Evolutionary conservation across 1,140 invertebrate species (phyloP).

Genomic region (Drosophila setifemur): DNA sequence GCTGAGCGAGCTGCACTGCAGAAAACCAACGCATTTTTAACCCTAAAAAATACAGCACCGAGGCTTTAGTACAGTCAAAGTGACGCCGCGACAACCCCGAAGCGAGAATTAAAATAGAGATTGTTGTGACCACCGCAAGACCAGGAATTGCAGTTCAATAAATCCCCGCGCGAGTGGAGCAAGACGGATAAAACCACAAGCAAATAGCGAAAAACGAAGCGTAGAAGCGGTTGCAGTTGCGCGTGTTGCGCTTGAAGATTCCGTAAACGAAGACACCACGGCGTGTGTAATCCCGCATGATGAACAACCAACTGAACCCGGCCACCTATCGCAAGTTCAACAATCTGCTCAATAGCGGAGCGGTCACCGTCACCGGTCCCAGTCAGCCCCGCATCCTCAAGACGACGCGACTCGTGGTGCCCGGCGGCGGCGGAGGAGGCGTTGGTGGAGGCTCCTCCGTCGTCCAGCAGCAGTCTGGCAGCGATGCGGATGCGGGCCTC

Average conservation of each 20-base stretch:
- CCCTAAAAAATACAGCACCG: constrained; percentile 75
- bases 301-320: constrained; percentile 79
- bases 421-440: constrained; percentile 25
- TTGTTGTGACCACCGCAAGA: constrained; percentile 48
- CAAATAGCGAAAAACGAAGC: not conserved
- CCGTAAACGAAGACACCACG: constrained; percentile 35
- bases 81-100: constrained; percentile 70
- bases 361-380: constrained; percentile 79
- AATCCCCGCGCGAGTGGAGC: constrained; percentile 20
- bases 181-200: too few species aligned
- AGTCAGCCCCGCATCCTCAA: constrained; percentile 76
- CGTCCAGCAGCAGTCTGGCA: constrained; percentile 40
- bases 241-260: constrained; percentile 42
- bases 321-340: constrained; percentile 81
- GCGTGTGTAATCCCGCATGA: constrained; percentile 36
- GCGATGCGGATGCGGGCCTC: constrained; percentile 36
- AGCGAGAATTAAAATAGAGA: constrained; percentile 50
- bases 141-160: constrained; percentile 17
- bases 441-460: constrained; percentile 17
- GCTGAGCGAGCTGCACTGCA: not conserved
- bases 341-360: constrained; percentile 80
- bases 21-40: constrained; percentile 59
- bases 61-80: constrained; percentile 77
- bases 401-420: constrained; percentile 59
- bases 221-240: constrained; percentile 46